phyloP scores from a whole-genome alignment of 2,888 invertebrate genomes.

The Lacanobia wlatinum region DNA sequence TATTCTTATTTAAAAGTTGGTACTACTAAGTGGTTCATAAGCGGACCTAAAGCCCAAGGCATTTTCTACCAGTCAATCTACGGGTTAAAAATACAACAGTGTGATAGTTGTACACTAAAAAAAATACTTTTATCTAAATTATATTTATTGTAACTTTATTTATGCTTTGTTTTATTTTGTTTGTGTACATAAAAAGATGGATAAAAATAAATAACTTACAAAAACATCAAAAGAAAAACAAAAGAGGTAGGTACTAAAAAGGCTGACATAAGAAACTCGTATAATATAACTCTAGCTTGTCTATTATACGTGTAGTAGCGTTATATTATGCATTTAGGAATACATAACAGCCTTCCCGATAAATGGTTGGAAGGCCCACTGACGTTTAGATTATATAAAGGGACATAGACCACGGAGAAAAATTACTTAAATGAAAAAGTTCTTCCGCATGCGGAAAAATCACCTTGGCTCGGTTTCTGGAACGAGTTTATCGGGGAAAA shows the following conservation, averaged over 20 bases:
- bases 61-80: neutral
- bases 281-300: conserved; percentile 86
- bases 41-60: neutral
- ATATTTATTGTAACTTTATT: neutral
- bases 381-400: conserved; percentile 66
- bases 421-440: neutral
- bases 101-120: neutral
- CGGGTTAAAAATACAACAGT: neutral
- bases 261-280: conserved; percentile 84
- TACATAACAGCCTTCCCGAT: conserved; percentile 83
- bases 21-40: too few relatives aligned
- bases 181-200: too few relatives aligned
- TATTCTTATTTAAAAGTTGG: neutral
- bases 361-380: conserved; percentile 79
- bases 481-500: neutral
- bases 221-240: conserved; percentile 28
- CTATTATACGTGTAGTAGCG: conserved; percentile 85
- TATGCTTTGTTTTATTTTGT: neutral
- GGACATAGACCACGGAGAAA: conserved; percentile 57
- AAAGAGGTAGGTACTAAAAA: conserved; percentile 52
- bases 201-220: too few relatives aligned
- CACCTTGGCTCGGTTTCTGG: neutral
- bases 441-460: conserved; percentile 21
- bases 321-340: conserved; percentile 87
- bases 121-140: neutral